Base-by-base conservation (phyloP, 2,888 invertebrate species). In the Lycophotia porphyrea region DNA sequence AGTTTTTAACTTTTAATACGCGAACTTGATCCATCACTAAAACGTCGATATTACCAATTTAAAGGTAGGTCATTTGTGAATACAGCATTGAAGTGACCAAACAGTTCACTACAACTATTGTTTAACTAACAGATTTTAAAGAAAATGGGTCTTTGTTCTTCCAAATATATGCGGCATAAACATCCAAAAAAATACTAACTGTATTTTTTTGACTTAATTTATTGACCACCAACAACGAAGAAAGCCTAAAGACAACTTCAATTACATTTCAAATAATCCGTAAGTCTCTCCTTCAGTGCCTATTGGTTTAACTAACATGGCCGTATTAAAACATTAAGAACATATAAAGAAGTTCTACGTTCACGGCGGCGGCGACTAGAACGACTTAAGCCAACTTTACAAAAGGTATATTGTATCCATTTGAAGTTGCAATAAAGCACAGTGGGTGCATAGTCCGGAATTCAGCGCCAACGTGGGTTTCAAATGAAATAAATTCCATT, bases 401-500 rank as follows among this genome's bases (percentile, higher is more conserved):
- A 87, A 88, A 85, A 88, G 82, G 65, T 71, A 67, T 85, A 87
- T 82, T 82, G 80, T 84, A 84, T 77, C 73, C 82, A 81, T 84
- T 87, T 80, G 77, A 85, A 85, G 80, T 79, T 77, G 81, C 86
- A 89, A 88, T 89, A 83, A 81, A 83, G 87, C 85, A 88, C 86
- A 86, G 76, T 68, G 84, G 86, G 81, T 81, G 87, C 86, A 81
- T 78, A 78, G 84, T 82, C 79, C 81, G 78, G 82, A 84, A 81
- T 81, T 79, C 82, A 80, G 72, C 75, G 77, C 68, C 66, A 79
- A 71, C 67, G 80, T 81, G 73, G 80, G 91, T 91, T 93, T 90
- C 88, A 92, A 94, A 94, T 93, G 92, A 93, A 95, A 95, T 94
- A 94, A 94, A 94, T 93, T 94, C 94, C 95, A 95, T 95, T 95